A percentile compares a stretch with the other conserved stretches of the same genome.
Conservation (phyloP, 2,888 invertebrate genomes). For the Amitus sp. region DNA sequence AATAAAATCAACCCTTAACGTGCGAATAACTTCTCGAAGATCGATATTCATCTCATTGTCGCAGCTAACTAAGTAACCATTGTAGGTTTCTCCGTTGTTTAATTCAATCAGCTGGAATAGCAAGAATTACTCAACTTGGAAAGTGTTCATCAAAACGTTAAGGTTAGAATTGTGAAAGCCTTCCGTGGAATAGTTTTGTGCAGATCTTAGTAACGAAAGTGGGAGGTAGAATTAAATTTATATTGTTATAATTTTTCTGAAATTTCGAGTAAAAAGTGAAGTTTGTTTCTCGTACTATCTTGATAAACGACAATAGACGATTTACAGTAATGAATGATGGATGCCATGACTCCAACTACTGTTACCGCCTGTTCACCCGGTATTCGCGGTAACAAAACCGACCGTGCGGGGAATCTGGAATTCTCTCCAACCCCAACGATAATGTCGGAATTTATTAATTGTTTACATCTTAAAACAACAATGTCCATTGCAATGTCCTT, state of each 20-base stretch:
- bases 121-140: conserved; percentile 14
- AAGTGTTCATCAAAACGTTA: conserved; percentile 17
- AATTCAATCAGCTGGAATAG: conserved; percentile 86
- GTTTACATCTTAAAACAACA: too few species aligned
- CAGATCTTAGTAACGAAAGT: conserved; percentile 90
- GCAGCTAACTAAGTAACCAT: conserved; percentile 97
- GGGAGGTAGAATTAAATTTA: conserved; percentile 78
- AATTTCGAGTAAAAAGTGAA: too few species aligned
- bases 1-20: conserved; percentile 82
- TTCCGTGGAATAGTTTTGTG: conserved; percentile 99
- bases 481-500: too few species aligned
- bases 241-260: not conserved
- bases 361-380: too few species aligned
- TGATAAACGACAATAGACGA: too few species aligned
- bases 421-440: too few species aligned
- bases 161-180: conserved; percentile 53
- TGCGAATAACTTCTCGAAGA: conserved; percentile 97
- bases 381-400: too few species aligned
- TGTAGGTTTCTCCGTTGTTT: conserved; percentile 99
- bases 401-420: too few species aligned
- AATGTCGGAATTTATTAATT: too few species aligned
- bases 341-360: too few species aligned
- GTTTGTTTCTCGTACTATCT: too few species aligned
- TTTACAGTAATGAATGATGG: too few species aligned
- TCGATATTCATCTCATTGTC: conserved; percentile 99